A percentile compares a stretch with the other conserved stretches of the same genome.
These are phyloP conservation scores for Colossoma macropomum DNA, from an alignment of 2,113 vertebrate genomes.

Conservation along the genomic window DNA sequence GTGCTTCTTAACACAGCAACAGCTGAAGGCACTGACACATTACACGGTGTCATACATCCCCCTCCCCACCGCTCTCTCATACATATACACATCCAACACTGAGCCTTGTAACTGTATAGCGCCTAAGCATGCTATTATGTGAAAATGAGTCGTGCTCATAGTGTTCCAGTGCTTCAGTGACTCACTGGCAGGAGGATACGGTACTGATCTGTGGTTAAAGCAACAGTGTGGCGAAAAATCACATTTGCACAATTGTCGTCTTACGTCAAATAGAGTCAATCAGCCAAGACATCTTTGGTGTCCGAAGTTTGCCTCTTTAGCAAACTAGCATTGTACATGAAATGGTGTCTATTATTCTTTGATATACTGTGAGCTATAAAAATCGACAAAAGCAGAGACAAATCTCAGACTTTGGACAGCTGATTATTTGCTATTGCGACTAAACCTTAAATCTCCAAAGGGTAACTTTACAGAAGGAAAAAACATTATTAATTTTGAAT, in stretches of 20 bases:
- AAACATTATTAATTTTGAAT: too few species aligned
- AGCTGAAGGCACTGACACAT: slow-evolving; percentile 41
- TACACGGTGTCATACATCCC: slow-evolving; percentile 37
- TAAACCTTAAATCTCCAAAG: too few species aligned
- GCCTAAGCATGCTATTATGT: neutral
- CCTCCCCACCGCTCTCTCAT: slow-evolving; percentile 12
- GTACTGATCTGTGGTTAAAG: neutral
- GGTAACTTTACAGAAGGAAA: too few species aligned
- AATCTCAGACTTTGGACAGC: too few species aligned
- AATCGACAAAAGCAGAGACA: too few species aligned
- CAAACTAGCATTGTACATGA: too few species aligned
- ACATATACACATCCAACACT: neutral
- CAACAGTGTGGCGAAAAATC: neutral
- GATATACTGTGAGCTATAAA: too few species aligned
- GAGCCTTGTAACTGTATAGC: slow-evolving; percentile 12
- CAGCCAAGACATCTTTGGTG: too few species aligned
- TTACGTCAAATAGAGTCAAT: neutral
- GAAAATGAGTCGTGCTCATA: slow-evolving; percentile 18
- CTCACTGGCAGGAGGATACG: slow-evolving; percentile 1
- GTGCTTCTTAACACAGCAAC: slow-evolving; percentile 36
- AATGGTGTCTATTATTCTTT: too few species aligned
- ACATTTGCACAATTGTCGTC: neutral
- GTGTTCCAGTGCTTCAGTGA: neutral
- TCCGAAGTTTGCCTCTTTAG: too few species aligned
- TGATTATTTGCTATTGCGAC: too few species aligned